phyloP scores from a whole-genome alignment of 2,797 vertebrate species.

The Valencia hispanica region DNA sequence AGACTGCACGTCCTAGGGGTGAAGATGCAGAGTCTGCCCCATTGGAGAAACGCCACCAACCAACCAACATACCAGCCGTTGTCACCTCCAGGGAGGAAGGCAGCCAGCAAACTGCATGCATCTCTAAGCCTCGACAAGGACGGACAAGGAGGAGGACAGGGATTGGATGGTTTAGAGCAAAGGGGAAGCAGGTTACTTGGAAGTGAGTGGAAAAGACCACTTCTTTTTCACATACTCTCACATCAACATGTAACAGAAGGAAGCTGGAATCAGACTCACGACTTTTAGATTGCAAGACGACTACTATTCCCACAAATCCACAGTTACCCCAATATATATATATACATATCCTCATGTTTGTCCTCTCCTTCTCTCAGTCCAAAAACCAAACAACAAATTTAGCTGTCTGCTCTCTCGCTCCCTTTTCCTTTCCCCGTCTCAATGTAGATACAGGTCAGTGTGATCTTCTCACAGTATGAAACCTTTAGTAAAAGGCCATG shows the following conservation, averaged over 20 bases:
- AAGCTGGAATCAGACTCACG: neutral
- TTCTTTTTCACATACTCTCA: constrained; percentile 50
- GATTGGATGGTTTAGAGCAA: constrained; percentile 19
- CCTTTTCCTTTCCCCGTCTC: constrained; percentile 28
- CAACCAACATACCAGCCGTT: constrained; percentile 27
- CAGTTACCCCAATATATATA: constrained; percentile 49
- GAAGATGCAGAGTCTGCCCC: constrained; percentile 54
- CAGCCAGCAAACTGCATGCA: constrained; percentile 45
- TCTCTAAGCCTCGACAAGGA: constrained; percentile 65
- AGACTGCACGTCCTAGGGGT: constrained; percentile 70
- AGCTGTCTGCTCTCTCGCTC: constrained; percentile 71
- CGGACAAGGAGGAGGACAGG: constrained; percentile 24
- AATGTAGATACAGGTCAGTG: neutral
- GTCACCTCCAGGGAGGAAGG: constrained; percentile 40
- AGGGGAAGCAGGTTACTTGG: constrained; percentile 43
- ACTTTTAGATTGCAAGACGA: neutral
- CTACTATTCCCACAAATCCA: neutral
- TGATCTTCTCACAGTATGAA: neutral
- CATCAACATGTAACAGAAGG: constrained; percentile 27
- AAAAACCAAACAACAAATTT: constrained; percentile 73
- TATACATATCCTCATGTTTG: constrained; percentile 66
- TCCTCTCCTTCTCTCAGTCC: constrained; percentile 40
- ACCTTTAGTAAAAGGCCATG: neutral
- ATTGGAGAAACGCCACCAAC: constrained; percentile 48
- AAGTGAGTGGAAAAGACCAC: constrained; percentile 53